Percentiles rank a stretch among this genome's conserved stretches.
phyloP scores from a whole-genome alignment of 2,888 invertebrate species.

The Hypomecis atomaria region DNA sequence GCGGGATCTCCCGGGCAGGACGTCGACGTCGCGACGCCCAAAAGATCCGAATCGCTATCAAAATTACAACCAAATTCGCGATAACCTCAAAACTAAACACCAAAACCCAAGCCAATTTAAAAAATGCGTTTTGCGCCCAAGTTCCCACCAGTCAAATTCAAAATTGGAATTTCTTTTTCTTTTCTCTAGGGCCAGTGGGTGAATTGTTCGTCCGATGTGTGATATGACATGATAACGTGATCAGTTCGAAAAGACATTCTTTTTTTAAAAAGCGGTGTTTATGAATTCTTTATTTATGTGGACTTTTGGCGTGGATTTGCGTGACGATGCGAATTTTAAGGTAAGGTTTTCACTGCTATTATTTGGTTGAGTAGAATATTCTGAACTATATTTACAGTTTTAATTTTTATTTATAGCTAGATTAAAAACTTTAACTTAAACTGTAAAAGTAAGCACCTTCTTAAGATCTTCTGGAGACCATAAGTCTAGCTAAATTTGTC shows the following conservation, averaged over 20 bases:
- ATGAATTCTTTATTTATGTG: constrained; percentile 11
- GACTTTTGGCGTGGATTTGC: constrained; percentile 21
- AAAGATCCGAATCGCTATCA: constrained; percentile 49
- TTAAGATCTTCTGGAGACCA: neutral
- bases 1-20: constrained; percentile 68
- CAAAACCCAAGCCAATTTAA: constrained; percentile 26
- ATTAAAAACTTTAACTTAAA: neutral
- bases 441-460: no score
- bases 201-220: constrained; percentile 51
- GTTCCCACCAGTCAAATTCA: constrained; percentile 52
- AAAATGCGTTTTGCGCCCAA: constrained; percentile 44
- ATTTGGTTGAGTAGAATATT: no score
- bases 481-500: neutral
- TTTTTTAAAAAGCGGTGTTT: constrained; percentile 14
- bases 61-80: constrained; percentile 46
- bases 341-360: constrained; percentile 5
- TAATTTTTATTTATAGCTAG: neutral
- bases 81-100: constrained; percentile 50
- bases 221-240: constrained; percentile 47
- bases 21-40: constrained; percentile 52
- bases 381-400: no score
- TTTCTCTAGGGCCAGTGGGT: constrained; percentile 56
- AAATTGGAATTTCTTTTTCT: constrained; percentile 60
- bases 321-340: constrained; percentile 20
- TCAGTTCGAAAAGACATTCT: constrained; percentile 50